These are phyloP conservation scores for Scleropages formosus DNA, from an alignment of 2,797 vertebrate species.

Conservation along the genomic window DNA sequence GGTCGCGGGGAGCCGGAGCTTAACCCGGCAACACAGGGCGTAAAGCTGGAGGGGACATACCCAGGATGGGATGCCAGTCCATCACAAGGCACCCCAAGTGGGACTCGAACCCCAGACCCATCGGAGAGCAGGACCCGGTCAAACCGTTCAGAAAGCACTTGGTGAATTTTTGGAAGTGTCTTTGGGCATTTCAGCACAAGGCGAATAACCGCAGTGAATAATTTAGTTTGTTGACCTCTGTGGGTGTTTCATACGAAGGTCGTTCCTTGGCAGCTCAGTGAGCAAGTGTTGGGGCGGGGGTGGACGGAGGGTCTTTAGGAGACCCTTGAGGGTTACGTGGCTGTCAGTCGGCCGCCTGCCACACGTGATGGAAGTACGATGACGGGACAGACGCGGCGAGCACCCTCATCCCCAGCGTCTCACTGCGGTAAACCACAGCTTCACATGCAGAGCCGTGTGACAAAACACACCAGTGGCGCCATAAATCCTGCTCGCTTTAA, in stretches of 20 bases:
- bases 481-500: conserved; percentile 41
- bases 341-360: conserved; percentile 81
- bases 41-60: no score
- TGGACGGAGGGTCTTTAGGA: conserved; percentile 68
- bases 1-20: no score
- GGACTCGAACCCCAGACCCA: no score
- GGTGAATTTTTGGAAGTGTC: conserved; percentile 44
- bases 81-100: no score
- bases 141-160: conserved; percentile 64
- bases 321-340: conserved; percentile 72
- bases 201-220: conserved; percentile 78
- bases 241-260: conserved; percentile 78
- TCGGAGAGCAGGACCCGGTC: no score
- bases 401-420: conserved; percentile 59
- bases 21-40: no score
- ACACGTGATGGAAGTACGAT: conserved; percentile 44
- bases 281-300: conserved; percentile 39
- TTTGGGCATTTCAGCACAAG: conserved; percentile 68
- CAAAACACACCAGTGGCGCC: conserved; percentile 49
- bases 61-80: no score
- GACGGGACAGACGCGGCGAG: no score
- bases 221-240: conserved; percentile 83
- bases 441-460: no score
- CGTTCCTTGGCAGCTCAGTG: conserved; percentile 70
- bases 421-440: conserved; percentile 58